These are phyloP conservation scores for Mythimna ferrago DNA, from an alignment of 2,888 invertebrate genomes.

Conservation along the genomic window DNA sequence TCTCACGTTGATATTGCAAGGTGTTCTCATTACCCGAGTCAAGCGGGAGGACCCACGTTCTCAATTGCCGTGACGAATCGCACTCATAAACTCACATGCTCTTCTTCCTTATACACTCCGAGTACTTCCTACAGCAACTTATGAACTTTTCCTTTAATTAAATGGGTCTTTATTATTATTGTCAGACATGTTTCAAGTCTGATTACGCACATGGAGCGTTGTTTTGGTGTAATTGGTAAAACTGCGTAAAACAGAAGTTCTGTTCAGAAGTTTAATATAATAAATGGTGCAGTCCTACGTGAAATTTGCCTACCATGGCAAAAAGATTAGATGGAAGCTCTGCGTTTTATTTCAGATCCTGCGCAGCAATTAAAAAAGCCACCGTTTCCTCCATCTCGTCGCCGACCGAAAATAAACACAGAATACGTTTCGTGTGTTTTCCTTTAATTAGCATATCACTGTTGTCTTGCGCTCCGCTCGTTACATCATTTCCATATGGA, in stretches of 20 bases:
- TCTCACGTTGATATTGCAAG: slow-evolving; percentile 68
- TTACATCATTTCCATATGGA: slow-evolving; percentile 90
- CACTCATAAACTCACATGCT: slow-evolving; percentile 84
- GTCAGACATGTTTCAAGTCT: slow-evolving; percentile 18
- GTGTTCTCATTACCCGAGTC: slow-evolving; percentile 74
- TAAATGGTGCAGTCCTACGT: not conserved
- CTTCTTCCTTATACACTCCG: slow-evolving; percentile 72
- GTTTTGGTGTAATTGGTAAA: not conserved
- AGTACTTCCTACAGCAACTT: slow-evolving; percentile 63
- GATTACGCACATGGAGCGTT: not conserved
- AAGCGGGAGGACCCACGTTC: slow-evolving; percentile 75
- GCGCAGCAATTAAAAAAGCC: slow-evolving; percentile 63
- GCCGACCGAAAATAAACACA: slow-evolving; percentile 85
- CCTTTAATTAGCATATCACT: slow-evolving; percentile 90
- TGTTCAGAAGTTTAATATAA: not conserved
- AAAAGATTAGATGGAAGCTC: slow-evolving; percentile 21
- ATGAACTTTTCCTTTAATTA: slow-evolving; percentile 79
- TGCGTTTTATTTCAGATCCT: slow-evolving; percentile 41
- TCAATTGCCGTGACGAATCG: slow-evolving; percentile 89
- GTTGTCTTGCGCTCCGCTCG: slow-evolving; percentile 88
- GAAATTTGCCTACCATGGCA: not conserved
- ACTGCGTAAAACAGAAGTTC: not conserved
- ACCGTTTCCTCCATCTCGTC: slow-evolving; percentile 74
- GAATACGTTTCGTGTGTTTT: slow-evolving; percentile 84
- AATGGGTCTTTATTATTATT: slow-evolving; percentile 62